Evolutionary conservation across 2,888 invertebrate genomes (phyloP), one percentile per base, ranked within the genome.

Genomic region (Nebria brevicollis): DNA sequence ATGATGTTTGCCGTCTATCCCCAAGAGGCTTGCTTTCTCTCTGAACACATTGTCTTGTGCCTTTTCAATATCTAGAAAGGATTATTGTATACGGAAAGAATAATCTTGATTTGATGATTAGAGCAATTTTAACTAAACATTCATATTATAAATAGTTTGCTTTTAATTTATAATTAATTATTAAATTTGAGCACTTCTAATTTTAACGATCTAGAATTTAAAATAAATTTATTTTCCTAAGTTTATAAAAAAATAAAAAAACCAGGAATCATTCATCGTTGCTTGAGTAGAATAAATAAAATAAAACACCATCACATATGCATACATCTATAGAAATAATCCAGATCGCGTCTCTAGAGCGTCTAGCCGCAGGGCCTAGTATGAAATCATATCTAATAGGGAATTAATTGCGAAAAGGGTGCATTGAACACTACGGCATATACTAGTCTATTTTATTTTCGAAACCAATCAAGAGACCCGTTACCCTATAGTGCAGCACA

Each of bases 351-450:
- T 54, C 11, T 54, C 54, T 54, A 54, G 11, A 54, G 8, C 54
- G 54, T 54, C 54, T 54, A 54, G 54, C 54, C 54, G 54, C 25
- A 26, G 15, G 70, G 70, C 70, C 26, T 70, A 5, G 34, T 20
- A 70, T 70, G 13, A 20, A 70, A 70, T 70, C 20, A 25, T 70
- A 15, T 70, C 70, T 70, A 70, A 70, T 70, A 70, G 70, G 34
- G 70, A 70, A 70, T 70, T 70, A 70, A 70, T 70, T 70, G 70
- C 70, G 15, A 70, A 70, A 70, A 70, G 70, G 70, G 70, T 70
- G 34, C 20, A 11, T 11, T 25, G 70, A 68, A 26, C 54, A 54
- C 54, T 6, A 54, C 54, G 7, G 54, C 54, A 54, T 54, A 54
- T 54, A 54, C 54, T 70, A 26, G 70, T 10, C 25, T 70, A 70